These are phyloP conservation scores for Glossosoma conforme DNA, from an alignment of 1,140 invertebrate species.

Conservation along the genomic window DNA sequence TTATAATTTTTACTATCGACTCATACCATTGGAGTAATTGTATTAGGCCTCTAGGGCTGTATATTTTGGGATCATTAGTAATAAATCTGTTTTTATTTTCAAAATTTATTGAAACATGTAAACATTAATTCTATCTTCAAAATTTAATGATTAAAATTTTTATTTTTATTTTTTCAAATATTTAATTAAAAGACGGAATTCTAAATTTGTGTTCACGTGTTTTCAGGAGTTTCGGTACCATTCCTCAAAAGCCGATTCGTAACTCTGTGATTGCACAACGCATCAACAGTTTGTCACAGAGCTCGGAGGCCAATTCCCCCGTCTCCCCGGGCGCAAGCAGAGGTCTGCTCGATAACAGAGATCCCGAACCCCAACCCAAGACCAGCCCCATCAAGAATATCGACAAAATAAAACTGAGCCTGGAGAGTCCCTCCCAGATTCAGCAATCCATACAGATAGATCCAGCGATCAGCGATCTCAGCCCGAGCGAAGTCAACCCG, in stretches of 20 bases:
- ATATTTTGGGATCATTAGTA: too few species aligned
- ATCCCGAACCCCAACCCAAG: slow-evolving; percentile 33
- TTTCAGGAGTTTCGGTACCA: slow-evolving; percentile 42
- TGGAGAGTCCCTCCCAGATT: slow-evolving; percentile 48
- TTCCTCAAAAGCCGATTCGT: slow-evolving; percentile 58
- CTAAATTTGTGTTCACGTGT: slow-evolving; percentile 5
- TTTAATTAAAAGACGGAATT: slow-evolving; percentile 1
- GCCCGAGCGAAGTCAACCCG: slow-evolving; percentile 42
- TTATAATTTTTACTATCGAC: too few species aligned
- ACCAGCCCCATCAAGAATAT: slow-evolving; percentile 48
- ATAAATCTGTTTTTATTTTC: too few species aligned
- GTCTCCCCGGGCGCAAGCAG: slow-evolving; percentile 12
- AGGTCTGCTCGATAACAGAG: slow-evolving; percentile 30
- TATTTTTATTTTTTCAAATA: too few species aligned
- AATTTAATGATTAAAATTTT: too few species aligned
- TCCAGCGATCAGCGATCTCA: slow-evolving; percentile 37
- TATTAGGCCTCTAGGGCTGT: too few species aligned
- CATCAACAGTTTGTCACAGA: slow-evolving; percentile 48
- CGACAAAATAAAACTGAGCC: slow-evolving; percentile 47
- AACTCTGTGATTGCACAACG: slow-evolving; percentile 57
- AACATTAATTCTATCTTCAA: too few species aligned
- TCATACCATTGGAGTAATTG: too few species aligned
- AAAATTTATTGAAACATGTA: too few species aligned
- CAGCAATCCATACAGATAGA: slow-evolving; percentile 48
- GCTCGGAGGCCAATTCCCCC: slow-evolving; percentile 30